A percentile compares a stretch with the other conserved stretches of the same genome.
These are phyloP conservation scores for Formica exsecta DNA, from an alignment of 1,140 invertebrate genomes.

Conservation along the genomic window DNA sequence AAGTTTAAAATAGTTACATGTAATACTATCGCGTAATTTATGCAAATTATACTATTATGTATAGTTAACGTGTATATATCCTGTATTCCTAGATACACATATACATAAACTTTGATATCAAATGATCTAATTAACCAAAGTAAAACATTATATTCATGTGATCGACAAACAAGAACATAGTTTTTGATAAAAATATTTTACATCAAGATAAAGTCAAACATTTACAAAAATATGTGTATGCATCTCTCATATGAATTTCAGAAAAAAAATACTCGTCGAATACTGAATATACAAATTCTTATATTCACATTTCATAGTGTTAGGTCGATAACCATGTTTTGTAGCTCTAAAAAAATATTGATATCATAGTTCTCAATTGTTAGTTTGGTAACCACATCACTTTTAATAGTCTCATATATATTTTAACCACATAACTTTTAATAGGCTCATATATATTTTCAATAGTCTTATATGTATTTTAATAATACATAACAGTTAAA, in stretches of 20 bases:
- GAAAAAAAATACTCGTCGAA: neutral
- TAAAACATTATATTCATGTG: conserved; percentile 19
- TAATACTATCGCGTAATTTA: conserved; percentile 64
- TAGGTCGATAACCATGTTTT: neutral
- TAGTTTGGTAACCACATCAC: neutral
- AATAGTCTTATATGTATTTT: neutral
- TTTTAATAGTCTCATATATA: neutral
- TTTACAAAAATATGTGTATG: conserved; percentile 16
- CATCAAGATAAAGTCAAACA: neutral
- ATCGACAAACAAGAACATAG: neutral
- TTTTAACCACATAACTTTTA: neutral
- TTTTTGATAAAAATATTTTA: conserved; percentile 27
- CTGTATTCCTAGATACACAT: conserved; percentile 48
- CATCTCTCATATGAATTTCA: neutral
- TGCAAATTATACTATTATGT: conserved; percentile 70
- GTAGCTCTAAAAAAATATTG: conserved; percentile 1
- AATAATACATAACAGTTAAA: neutral
- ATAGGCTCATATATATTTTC: neutral
- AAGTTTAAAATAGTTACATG: conserved; percentile 59
- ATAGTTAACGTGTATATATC: neutral
- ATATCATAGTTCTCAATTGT: neutral
- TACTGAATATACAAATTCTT: neutral
- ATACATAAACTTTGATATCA: conserved; percentile 58
- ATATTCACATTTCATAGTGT: conserved; percentile 20
- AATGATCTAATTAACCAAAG: conserved; percentile 64